These are phyloP conservation scores for Platalea minor DNA, from an alignment of 2,797 vertebrate species.

Conservation along the genomic window DNA sequence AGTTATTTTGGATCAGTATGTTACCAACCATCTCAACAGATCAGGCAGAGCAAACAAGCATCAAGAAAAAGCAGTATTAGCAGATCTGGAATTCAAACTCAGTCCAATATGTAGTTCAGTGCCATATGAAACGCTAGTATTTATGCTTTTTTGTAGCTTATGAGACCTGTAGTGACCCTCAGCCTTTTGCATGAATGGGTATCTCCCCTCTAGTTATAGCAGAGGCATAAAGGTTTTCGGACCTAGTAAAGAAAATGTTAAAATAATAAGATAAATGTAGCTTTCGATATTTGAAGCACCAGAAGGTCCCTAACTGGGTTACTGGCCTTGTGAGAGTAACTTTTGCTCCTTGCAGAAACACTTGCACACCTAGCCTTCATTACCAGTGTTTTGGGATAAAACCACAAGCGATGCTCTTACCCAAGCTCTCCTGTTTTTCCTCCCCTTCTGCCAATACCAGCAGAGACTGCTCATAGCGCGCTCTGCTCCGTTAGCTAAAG, in stretches of 20 bases:
- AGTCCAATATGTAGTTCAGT: not conserved
- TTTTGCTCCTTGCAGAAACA: not conserved
- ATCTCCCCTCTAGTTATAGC: not conserved
- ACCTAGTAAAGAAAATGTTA: not conserved
- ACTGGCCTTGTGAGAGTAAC: not conserved
- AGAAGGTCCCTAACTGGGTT: not conserved
- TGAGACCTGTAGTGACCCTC: not conserved
- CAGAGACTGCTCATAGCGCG: not conserved
- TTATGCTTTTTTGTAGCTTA: not conserved
- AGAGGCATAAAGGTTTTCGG: not conserved
- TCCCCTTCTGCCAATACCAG: not conserved
- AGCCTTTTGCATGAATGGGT: not conserved
- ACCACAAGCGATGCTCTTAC: not conserved
- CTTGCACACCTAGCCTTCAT: not conserved
- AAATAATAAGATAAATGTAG: not conserved
- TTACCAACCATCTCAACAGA: not conserved
- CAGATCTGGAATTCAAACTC: not conserved
- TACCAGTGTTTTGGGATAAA: not conserved
- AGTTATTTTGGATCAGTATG: not conserved
- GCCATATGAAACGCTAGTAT: not conserved
- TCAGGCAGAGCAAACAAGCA: not conserved
- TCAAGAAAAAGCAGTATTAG: not conserved
- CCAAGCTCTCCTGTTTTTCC: not conserved
- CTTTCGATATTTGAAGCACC: no score
- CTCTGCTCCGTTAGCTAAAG: not conserved